Percentiles rank a stretch among this genome's conserved stretches.
Conservation (phyloP, 1,140 invertebrate species). For the Bombus affinis region DNA sequence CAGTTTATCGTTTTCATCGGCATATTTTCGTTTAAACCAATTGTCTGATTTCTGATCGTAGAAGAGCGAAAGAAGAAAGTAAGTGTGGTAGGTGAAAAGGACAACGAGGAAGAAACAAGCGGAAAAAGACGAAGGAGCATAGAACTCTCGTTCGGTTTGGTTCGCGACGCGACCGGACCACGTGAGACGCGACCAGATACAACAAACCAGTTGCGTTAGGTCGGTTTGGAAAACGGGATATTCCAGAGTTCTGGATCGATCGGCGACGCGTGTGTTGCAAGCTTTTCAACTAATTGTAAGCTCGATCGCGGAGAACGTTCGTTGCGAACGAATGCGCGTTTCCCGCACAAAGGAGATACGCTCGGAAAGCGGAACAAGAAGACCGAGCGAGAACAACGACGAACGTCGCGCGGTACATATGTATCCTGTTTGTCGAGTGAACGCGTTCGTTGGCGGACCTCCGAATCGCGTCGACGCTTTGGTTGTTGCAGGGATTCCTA, state of each 20-base stretch:
- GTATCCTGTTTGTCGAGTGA: neutral
- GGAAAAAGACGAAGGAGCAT: neutral
- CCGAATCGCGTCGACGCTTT: constrained; percentile 21
- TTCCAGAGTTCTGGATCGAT: neutral
- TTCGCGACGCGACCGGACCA: neutral
- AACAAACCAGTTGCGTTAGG: too few relatives aligned
- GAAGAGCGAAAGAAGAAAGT: too few relatives aligned
- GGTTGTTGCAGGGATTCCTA: constrained; percentile 7
- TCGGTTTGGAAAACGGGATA: neutral
- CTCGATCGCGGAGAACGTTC: constrained; percentile 34
- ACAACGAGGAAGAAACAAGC: neutral
- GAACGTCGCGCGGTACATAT: constrained; percentile 4
- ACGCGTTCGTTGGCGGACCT: neutral
- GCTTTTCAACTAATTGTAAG: neutral
- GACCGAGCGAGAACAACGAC: constrained; percentile 22
- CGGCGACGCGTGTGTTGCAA: constrained; percentile 1
- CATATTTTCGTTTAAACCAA: neutral
- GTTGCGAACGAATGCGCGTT: constrained; percentile 23
- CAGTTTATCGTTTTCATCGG: neutral
- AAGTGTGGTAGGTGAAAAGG: too few relatives aligned
- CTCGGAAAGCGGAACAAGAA: constrained; percentile 28
- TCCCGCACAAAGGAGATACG: too few relatives aligned
- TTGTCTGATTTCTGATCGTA: neutral
- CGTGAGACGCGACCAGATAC: neutral
- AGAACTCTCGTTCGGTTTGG: neutral